phyloP scores from a whole-genome alignment of 2,797 vertebrate genomes.

The Spondyliosoma cantharus region DNA sequence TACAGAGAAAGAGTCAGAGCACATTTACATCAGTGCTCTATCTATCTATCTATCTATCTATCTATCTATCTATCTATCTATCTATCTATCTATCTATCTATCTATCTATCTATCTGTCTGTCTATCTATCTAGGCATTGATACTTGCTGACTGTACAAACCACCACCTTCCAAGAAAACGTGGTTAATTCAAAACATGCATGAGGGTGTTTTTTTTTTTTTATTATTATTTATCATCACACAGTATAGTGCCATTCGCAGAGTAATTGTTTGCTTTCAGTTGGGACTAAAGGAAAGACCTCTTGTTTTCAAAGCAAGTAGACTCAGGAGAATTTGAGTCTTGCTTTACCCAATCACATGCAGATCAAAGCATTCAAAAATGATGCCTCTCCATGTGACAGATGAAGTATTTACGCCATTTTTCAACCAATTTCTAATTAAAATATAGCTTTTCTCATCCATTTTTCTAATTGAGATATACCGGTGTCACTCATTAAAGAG shows the following conservation, averaged over 20 bases:
- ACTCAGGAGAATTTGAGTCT: background rate
- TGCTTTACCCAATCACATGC: background rate
- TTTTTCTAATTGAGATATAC: slow-evolving; percentile 9
- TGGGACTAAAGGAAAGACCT: slow-evolving; percentile 2
- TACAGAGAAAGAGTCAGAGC: slow-evolving; percentile 48
- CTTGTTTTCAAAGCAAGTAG: background rate
- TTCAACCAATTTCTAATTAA: background rate
- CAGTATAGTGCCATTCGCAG: slow-evolving; percentile 1
- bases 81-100: slow-evolving; percentile 7
- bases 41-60: slow-evolving; percentile 10
- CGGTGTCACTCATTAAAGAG: slow-evolving; percentile 1
- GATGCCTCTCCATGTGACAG: background rate
- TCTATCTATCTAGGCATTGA: slow-evolving; percentile 2
- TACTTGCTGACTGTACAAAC: slow-evolving; percentile 13
- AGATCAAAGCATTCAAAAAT: background rate
- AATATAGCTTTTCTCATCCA: background rate
- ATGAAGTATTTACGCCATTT: background rate
- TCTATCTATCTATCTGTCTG: slow-evolving; percentile 1
- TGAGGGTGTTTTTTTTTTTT: slow-evolving; percentile 1
- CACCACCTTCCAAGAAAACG: background rate
- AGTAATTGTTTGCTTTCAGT: background rate
- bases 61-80: slow-evolving; percentile 9
- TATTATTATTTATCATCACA: background rate
- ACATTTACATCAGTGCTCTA: slow-evolving; percentile 20
- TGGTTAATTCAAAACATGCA: slow-evolving; percentile 19